Evolutionary conservation across 2,888 invertebrate species (phyloP), one percentile per base, ranked within the genome.

Genomic region (Tetropium fuscum): DNA sequence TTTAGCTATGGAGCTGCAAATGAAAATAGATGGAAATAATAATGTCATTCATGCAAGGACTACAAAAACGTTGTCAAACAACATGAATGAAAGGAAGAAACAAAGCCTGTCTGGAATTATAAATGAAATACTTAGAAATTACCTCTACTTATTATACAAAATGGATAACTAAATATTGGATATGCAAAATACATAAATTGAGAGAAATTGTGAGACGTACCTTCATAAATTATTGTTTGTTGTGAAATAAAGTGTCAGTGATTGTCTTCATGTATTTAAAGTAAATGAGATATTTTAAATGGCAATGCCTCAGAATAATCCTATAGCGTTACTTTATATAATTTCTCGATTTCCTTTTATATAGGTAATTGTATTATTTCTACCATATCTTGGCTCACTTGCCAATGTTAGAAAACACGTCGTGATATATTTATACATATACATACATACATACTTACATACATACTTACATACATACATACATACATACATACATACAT

Each of bases 41-140:
- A 69, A 71, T 73, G 73, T 74, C 74, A 74, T 74, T 72, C 74
- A 71, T 63, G 67, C 64, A 64, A 64, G 65, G 71, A 71, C 63
- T 70, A 74, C 73, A 71, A 73, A 73, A 74, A 75, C 71, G 64
- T 71, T 74, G 75, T 75, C 74, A 75, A 74, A 73, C 74, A 72
- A 70, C 70, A 71, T 78, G 78, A 78, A 79, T 78, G 78, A 74
- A 71, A 78, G 79, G 79, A 79, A 78, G 77, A 72, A 73, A 75
- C 73, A 76, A 74, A 68, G 71, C 75, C 71, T 75, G 78, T 75
- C 77, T 76, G 66, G 79, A 78, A 79, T 79, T 74, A 74, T 71
- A 76, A 79, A 72, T 69, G 70, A 64, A 67, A 72, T 75, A 74
- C 73, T 73, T 71, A 71, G 74, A 74, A 74, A 71, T 68, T 65